Percentiles rank a stretch among this genome's conserved stretches.
These are phyloP conservation scores for Fundulus diaphanus DNA, from an alignment of 2,797 vertebrate species.

Conservation along the genomic window DNA sequence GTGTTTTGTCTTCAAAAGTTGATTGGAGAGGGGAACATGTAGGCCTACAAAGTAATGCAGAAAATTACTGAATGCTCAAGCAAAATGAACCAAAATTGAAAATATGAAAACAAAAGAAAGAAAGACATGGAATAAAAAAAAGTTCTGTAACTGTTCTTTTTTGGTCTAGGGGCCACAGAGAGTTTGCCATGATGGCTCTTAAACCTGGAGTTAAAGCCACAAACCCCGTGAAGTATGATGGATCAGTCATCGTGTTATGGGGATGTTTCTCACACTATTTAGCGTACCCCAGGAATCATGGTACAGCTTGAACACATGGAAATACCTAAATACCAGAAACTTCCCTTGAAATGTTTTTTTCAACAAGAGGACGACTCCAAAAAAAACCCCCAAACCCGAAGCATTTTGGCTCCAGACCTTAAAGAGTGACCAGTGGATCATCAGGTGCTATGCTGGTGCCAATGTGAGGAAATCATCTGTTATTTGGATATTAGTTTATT, in stretches of 20 bases:
- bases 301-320: background rate
- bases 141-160: background rate
- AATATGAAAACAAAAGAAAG: background rate
- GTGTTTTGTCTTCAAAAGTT: background rate
- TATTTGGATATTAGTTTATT: too few relatives aligned
- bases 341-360: background rate
- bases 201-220: background rate
- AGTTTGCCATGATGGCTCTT: background rate
- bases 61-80: background rate
- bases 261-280: background rate
- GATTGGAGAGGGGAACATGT: background rate
- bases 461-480: background rate
- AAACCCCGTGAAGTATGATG: background rate
- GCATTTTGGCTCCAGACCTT: background rate
- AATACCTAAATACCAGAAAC: background rate
- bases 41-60: too few relatives aligned
- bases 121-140: background rate
- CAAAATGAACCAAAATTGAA: background rate
- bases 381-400: too few relatives aligned
- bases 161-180: background rate
- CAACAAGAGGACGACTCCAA: background rate
- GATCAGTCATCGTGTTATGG: too few relatives aligned
- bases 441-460: background rate
- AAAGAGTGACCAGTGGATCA: background rate
- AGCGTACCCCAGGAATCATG: background rate